Base-by-base conservation (phyloP, 1,140 invertebrate genomes). In the Potamilus streckersoni region DNA sequence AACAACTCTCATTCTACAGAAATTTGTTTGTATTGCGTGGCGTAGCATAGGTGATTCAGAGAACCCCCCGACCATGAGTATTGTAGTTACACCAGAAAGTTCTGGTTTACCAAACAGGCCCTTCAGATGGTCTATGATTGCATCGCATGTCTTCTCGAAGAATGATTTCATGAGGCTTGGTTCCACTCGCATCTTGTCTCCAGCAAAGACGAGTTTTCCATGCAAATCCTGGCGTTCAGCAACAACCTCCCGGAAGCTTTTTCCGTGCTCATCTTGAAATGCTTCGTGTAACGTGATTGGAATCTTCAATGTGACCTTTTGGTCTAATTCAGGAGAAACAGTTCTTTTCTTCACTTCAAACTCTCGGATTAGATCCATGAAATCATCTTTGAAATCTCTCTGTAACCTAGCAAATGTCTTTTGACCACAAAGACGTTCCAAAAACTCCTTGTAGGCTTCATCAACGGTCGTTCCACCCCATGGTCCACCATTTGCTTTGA, bases 311-410 rank as follows among this genome's bases (percentile, higher is more conserved):
- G 62, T 58, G 11, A 73, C 58, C 19, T 23, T 58, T 17, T 64
- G 62, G 16, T 66, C 17, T 58, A 56, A 57, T 13, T 66, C 55
- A 12, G 63, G 14, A 31, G 55, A 23, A 16, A 73, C 19, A 15
- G 27, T 73, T 17, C 71, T 20, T 19, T 73, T 73, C 62, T 73
- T 73, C n/a, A 38, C 15, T 20, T 73, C 71, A 66, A 73, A 73
- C 19, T 73, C 62, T 19, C 64, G 62, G 6, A 61, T n/a, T 2
- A 73, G 14, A 67, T 73, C 64, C 57, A 73, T 58, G 23, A 65
- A 73, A 63, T 73, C 71, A 23, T n/a, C 62, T 56, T 58, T 73
- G n/a, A 27, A 17, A 19, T 73, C 64, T 15, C 17, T 15, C 66
- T 67, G 31, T 23, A 73, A 65, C 20, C n/a, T 73, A 19, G 58